Conservation (phyloP, 2,113 vertebrate genomes). For the Mus musculus region GRCm39 chr9:75013001-75013500, state of each 20-base stretch:
- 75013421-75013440: slow-evolving; percentile 47
- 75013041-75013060: slow-evolving; percentile 58
- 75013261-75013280: too few species aligned
- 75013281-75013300: too few species aligned
- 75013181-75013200: slow-evolving; percentile 69
- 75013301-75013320: too few species aligned
- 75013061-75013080: slow-evolving; percentile 4
- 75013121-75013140: slow-evolving; percentile 48
- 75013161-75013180: slow-evolving; percentile 63
- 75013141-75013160: slow-evolving; percentile 67
- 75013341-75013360: too few species aligned
- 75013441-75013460: background rate
- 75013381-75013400: slow-evolving; percentile 56
- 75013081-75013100: slow-evolving; percentile 36
- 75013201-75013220: background rate
- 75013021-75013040: slow-evolving; percentile 58
- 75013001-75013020: slow-evolving; percentile 30
- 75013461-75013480: slow-evolving; percentile 60
- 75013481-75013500: slow-evolving; percentile 20
- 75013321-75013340: too few species aligned
- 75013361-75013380: slow-evolving; percentile 65
- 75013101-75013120: slow-evolving; percentile 58
- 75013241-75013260: too few species aligned
- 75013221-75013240: too few species aligned
- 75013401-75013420: slow-evolving; percentile 60